Percentiles rank a stretch among this genome's conserved stretches.
phyloP scores from a whole-genome alignment of 2,888 invertebrate genomes.

The Ochropleura leucogaster region DNA sequence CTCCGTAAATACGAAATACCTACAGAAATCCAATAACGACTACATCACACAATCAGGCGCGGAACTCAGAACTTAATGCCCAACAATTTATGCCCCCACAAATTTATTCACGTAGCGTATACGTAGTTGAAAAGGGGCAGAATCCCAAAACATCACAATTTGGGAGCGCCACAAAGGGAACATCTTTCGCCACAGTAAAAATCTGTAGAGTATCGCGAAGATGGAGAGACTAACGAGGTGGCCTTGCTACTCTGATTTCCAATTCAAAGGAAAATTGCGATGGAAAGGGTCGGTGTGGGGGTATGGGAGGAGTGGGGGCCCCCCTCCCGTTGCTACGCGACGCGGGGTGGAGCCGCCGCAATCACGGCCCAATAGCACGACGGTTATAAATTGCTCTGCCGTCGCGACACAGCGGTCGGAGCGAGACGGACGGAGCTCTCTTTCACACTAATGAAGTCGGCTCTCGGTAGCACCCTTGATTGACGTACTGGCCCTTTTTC shows the following conservation, averaged over 20 bases:
- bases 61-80: constrained; percentile 56
- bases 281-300: constrained; percentile 76
- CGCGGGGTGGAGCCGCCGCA: constrained; percentile 92
- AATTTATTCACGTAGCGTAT: constrained; percentile 67
- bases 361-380: constrained; percentile 91
- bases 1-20: not conserved
- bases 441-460: constrained; percentile 89
- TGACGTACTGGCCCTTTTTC: constrained; percentile 88
- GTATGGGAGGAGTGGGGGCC: constrained; percentile 70
- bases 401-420: constrained; percentile 86
- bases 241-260: constrained; percentile 90
- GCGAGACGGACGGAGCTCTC: constrained; percentile 77
- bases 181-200: constrained; percentile 87
- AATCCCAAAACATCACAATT: constrained; percentile 80
- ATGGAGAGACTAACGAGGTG: constrained; percentile 88
- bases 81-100: constrained; percentile 63
- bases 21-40: constrained; percentile 32
- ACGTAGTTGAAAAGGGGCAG: constrained; percentile 67
- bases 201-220: constrained; percentile 88
- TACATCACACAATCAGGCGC: constrained; percentile 59
- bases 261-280: constrained; percentile 91
- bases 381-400: constrained; percentile 91
- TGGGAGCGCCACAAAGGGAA: constrained; percentile 77
- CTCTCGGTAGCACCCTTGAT: constrained; percentile 86
- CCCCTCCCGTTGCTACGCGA: constrained; percentile 91